Evolutionary conservation across 2,888 invertebrate genomes (phyloP), one percentile per base, ranked within the genome.

Genomic region (Eumerus sabulonum): DNA sequence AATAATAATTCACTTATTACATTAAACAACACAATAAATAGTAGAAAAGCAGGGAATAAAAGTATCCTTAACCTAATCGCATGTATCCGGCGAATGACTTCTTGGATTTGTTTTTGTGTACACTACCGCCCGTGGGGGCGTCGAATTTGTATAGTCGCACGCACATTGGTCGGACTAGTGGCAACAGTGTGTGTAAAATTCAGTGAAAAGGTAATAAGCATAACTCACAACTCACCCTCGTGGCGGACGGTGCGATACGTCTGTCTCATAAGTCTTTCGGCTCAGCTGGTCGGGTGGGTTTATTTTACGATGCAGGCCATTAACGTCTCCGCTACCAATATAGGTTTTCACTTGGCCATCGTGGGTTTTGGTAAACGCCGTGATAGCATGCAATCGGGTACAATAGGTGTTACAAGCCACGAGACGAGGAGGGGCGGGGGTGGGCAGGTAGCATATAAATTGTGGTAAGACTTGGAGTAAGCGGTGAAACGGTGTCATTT

Each of bases 51-150:
- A 79, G 68, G 74, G 79, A 64, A 68, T 74, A 68, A 74, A 79
- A 79, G 79, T 79, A 79, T 79, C 74, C 79, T 74, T 79, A 79
- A 86, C 83, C 85, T 86, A 87, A 87, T 87, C 85, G 87, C 88
- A 87, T 87, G 87, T 85, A 85, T 87, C 86, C 87, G 86, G 87
- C 83, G 84, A 84, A 87, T 87, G 86, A 86, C 85, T 83, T 76
- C 81, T 79, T 74, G 79, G 79, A 74, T 79, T 79, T 68, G 38
- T 68, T 79, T 68, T 68, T 1, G 14, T 18, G 18, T 51, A 19
- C 13, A 54, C n/a, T 1, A n/a, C n/a, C n/a, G n/a, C n/a, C n/a
- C n/a, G 40, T 18, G 48, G 7, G 14, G 50, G n/a, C 14, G 45
- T 42, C 44, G 11, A 50, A 44, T 73, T 63, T 54, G 59, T 68